Evolutionary conservation across 2,113 vertebrate species (phyloP), one percentile per base, ranked within the genome.

Genomic region (Coturnix japonica): DNA sequence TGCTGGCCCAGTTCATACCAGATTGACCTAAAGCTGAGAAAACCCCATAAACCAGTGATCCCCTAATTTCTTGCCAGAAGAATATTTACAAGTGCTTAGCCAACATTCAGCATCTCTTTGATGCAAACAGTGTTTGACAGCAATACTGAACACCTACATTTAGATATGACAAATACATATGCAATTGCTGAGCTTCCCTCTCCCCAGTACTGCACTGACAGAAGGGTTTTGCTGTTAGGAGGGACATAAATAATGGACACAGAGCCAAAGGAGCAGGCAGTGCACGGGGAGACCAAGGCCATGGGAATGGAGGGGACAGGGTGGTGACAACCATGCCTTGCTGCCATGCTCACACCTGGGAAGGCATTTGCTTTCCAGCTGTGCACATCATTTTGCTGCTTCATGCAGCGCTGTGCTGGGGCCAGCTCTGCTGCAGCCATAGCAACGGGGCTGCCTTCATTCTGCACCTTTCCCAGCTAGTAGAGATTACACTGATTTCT

Each of bases 371-470:
- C 53, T 81, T 51, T 69, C 89, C 94, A 95, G 91, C 94, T 94
- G 89, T 14, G 30, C 85, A 81, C 94, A 95, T 87, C 93, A 79
- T 78, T 64, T 61, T 46, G 71, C 86, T 86, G 92, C 70, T 81
- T 14, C 18, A 25, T 7, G 1, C 22, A 57, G 13, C 46, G 44
- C 2, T 72, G 22, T 23, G 13, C 33, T 0, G 1, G 90, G 78
- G 75, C 84, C 2, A 0, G 54, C 46, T 53, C 85, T 76, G 87
- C 0, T 3, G 95, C 91, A 95, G 70, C 91, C 95, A 96, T 92
- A 54, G 93, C 94, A 96, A 94, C 85, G 0, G 72, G 33, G 46
- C 93, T 92, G 87, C 78, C 64, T 73, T 43, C 64, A 13, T 28
- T 94, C 85, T 46, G 63, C 37, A 81, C n/a, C 63, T 85, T 77